These are phyloP conservation scores for Oncorhynchus kisutch DNA, from an alignment of 2,113 vertebrate genomes.

Conservation along the genomic window DNA sequence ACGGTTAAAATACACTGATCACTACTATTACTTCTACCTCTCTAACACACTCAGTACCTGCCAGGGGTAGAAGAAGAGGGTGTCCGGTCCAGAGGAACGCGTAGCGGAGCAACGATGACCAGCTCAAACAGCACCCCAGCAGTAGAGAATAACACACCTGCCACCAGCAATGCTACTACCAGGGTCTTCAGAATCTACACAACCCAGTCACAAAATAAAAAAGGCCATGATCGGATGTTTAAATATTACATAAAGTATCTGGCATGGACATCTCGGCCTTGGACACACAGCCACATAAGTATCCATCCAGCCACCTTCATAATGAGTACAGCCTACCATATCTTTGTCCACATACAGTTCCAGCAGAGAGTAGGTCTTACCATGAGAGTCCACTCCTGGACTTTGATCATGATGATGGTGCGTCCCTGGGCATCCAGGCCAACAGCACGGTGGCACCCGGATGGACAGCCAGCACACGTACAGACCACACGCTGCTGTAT, in stretches of 20 bases:
- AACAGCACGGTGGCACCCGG: slow-evolving; percentile 89
- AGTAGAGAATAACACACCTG: slow-evolving; percentile 92
- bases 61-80: slow-evolving; percentile 98
- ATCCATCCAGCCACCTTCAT: too few relatives aligned
- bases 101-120: slow-evolving; percentile 93
- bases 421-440: slow-evolving; percentile 99
- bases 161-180: slow-evolving; percentile 90
- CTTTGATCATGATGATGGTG: slow-evolving; percentile 91
- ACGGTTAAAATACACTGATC: too few relatives aligned
- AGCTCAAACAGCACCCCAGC: slow-evolving; percentile 93
- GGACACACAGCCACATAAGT: too few relatives aligned
- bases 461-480: slow-evolving; percentile 98
- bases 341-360: neutral
- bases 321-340: too few relatives aligned
- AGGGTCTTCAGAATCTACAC: slow-evolving; percentile 93
- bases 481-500: slow-evolving; percentile 96
- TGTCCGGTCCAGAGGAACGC: slow-evolving; percentile 96
- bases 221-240: neutral
- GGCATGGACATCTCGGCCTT: too few relatives aligned
- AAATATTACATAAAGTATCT: neutral
- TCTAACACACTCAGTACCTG: slow-evolving; percentile 76
- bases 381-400: slow-evolving; percentile 98
- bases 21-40: too few relatives aligned
- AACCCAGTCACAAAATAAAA: neutral
- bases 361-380: slow-evolving; percentile 57